Conservation (phyloP, 2,113 vertebrate species). For the Chitala chitala region DNA sequence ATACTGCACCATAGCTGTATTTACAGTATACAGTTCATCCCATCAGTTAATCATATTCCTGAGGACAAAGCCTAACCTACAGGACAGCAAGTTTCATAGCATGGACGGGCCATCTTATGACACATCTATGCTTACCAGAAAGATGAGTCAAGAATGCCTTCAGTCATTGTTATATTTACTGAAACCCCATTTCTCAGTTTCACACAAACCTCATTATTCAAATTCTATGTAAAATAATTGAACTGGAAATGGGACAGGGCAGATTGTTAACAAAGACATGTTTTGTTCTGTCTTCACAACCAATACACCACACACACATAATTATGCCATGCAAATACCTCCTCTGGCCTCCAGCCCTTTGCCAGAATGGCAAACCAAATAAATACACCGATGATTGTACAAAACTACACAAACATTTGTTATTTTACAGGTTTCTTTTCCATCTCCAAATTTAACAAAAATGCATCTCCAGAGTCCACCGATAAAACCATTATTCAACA, state of each 20-base stretch:
- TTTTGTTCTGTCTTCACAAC: background rate
- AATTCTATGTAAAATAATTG: constrained; percentile 16
- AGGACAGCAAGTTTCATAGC: background rate
- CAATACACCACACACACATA: too few species aligned
- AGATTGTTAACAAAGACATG: background rate
- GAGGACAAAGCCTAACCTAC: background rate
- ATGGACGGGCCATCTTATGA: background rate
- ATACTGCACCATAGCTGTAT: background rate
- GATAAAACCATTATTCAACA: too few species aligned
- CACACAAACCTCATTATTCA: background rate
- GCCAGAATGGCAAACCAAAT: too few species aligned
- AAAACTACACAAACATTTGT: background rate
- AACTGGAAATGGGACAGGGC: background rate
- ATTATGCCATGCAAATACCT: too few species aligned
- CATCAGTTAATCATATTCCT: background rate
- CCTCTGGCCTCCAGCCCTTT: too few species aligned
- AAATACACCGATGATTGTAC: too few species aligned
- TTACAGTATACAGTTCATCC: background rate
- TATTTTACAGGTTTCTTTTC: background rate
- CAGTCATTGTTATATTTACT: background rate
- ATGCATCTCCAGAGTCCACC: too few species aligned
- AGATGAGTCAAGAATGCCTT: background rate
- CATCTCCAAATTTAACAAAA: too few species aligned
- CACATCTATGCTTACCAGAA: background rate
- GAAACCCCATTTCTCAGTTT: background rate